phyloP scores from a whole-genome alignment of 2,113 vertebrate species.

The Pyxicephalus adspersus region DNA sequence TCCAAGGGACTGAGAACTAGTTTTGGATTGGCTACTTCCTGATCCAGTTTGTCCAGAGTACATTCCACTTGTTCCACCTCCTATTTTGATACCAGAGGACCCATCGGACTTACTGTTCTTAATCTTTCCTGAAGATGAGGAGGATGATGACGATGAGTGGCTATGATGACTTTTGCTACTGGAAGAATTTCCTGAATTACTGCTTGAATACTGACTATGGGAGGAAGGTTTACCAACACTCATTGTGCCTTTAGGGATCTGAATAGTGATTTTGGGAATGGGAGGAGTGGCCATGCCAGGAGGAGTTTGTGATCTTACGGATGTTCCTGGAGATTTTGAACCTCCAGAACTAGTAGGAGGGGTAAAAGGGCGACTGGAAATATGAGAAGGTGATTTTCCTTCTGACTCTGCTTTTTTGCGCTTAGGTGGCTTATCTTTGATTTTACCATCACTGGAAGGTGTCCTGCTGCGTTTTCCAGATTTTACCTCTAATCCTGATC shows the following conservation, averaged over 20 bases:
- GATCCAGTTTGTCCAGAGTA: conserved; percentile 81
- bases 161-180: conserved; percentile 95
- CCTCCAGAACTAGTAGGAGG: conserved; percentile 90
- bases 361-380: conserved; percentile 89
- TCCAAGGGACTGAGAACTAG: conserved; percentile 87
- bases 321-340: conserved; percentile 95
- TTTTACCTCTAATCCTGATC: conserved; percentile 81
- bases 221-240: conserved; percentile 92
- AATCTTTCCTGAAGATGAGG: conserved; percentile 88
- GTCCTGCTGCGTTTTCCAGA: conserved; percentile 93
- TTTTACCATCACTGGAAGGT: conserved; percentile 94
- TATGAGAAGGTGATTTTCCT: conserved; percentile 94
- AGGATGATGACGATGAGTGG: conserved; percentile 81
- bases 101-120: conserved; percentile 92
- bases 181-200: conserved; percentile 80
- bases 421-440: conserved; percentile 95
- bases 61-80: conserved; percentile 79
- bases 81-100: conserved; percentile 82
- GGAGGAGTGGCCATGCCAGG: conserved; percentile 91
- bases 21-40: conserved; percentile 83
- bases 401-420: conserved; percentile 92
- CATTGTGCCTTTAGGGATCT: conserved; percentile 93
- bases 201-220: conserved; percentile 89
- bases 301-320: conserved; percentile 93
- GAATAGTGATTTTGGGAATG: conserved; percentile 98